Percentiles rank a stretch among this genome's conserved stretches.
phyloP scores from a whole-genome alignment of 1,140 invertebrate genomes.

The Ooceraea biroi region DNA sequence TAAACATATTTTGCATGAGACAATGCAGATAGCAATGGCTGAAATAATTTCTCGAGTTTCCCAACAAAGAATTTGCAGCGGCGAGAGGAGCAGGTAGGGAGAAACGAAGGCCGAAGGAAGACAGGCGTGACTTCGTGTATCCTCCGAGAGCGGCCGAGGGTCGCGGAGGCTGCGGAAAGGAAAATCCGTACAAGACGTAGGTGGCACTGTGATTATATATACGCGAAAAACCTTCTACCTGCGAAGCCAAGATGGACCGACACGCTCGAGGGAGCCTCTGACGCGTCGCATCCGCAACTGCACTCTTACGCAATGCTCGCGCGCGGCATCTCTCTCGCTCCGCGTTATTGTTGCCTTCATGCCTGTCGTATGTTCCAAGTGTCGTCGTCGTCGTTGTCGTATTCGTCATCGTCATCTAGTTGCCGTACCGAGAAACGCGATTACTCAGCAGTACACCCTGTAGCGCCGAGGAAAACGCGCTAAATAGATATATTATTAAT shows the following conservation, averaged over 20 bases:
- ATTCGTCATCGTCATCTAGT: slow-evolving; percentile 50
- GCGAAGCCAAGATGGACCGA: slow-evolving; percentile 71
- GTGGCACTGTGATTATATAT: slow-evolving; percentile 63
- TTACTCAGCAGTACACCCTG: slow-evolving; percentile 49
- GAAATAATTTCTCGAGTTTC: slow-evolving; percentile 55
- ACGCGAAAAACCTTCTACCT: slow-evolving; percentile 63
- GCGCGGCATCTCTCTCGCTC: slow-evolving; percentile 66
- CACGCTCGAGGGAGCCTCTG: slow-evolving; percentile 76
- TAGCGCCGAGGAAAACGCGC: slow-evolving; percentile 13
- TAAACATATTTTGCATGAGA: background rate
- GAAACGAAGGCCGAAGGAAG: slow-evolving; percentile 69
- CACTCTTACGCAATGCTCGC: slow-evolving; percentile 70
- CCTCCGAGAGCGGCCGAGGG: slow-evolving; percentile 52
- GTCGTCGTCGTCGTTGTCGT: slow-evolving; percentile 69
- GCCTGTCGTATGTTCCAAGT: slow-evolving; percentile 70
- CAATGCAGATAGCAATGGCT: slow-evolving; percentile 10
- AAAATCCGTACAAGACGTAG: slow-evolving; percentile 70
- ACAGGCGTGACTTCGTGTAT: slow-evolving; percentile 64
- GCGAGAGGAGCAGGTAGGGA: slow-evolving; percentile 19
- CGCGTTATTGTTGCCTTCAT: slow-evolving; percentile 73
- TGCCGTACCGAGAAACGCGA: slow-evolving; percentile 42
- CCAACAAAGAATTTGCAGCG: slow-evolving; percentile 47
- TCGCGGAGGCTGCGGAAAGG: slow-evolving; percentile 61
- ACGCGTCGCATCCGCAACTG: slow-evolving; percentile 76
- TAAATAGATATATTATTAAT: slow-evolving; percentile 57